Evolutionary conservation across 1,140 invertebrate genomes (phyloP).

Genomic region (Galleria mellonella): DNA sequence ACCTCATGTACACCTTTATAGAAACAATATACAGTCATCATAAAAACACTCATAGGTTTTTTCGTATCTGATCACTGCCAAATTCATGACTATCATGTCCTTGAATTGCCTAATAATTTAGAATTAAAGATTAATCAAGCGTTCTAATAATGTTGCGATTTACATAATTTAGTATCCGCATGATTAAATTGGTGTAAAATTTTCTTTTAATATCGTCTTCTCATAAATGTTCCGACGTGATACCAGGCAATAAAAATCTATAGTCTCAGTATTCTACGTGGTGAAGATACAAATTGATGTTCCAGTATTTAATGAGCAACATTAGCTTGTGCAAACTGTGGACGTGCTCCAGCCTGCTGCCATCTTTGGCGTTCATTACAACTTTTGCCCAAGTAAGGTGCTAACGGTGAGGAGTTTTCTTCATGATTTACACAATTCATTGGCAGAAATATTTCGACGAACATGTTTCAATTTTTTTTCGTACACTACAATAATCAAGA

Average conservation of each 20-base stretch:
- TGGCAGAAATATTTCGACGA: conserved; percentile 11
- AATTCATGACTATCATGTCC: conserved; percentile 9
- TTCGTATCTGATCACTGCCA: not conserved
- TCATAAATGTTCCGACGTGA: too few species aligned
- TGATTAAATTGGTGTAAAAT: too few species aligned
- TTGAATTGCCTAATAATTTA: conserved; percentile 14
- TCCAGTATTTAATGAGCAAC: conserved; percentile 36
- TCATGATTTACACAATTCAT: conserved; percentile 25
- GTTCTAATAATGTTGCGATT: conserved; percentile 10
- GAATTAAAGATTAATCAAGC: conserved; percentile 16
- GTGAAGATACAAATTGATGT: conserved; percentile 29
- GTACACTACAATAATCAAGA: too few species aligned
- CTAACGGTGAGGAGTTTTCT: conserved; percentile 23
- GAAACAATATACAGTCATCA: not conserved
- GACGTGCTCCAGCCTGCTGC: conserved; percentile 18
- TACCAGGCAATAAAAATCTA: conserved; percentile 10
- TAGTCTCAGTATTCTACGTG: conserved; percentile 16
- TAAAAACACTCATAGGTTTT: conserved; percentile 8
- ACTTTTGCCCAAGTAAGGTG: conserved; percentile 35
- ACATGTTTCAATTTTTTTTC: conserved; percentile 7
- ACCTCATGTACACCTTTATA: too few species aligned
- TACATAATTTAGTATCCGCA: conserved; percentile 6
- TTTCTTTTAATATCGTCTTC: too few species aligned
- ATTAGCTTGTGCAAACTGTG: conserved; percentile 31
- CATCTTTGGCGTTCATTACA: conserved; percentile 36